Conservation (phyloP, 2,113 vertebrate genomes). For the Lepisosteus osseus region DNA sequence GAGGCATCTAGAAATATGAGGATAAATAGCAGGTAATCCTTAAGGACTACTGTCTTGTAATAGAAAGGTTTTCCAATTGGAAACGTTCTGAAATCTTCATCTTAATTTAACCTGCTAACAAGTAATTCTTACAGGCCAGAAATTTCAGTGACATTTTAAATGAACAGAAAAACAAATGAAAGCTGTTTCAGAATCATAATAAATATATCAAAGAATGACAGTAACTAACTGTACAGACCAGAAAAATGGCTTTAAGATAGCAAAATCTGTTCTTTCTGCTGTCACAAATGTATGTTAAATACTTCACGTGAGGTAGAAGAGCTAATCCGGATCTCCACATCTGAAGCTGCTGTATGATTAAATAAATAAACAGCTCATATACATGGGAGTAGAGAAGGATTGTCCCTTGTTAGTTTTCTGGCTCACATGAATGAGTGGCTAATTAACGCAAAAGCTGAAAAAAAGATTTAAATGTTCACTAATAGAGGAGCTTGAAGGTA, state of each 20-base stretch:
- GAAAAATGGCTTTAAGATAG: constrained; percentile 24
- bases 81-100: constrained; percentile 73
- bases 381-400: constrained; percentile 52
- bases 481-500: constrained; percentile 71
- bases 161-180: constrained; percentile 31
- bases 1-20: constrained; percentile 72
- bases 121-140: constrained; percentile 53
- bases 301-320: constrained; percentile 62
- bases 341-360: constrained; percentile 66
- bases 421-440: constrained; percentile 65
- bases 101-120: constrained; percentile 68
- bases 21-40: constrained; percentile 75
- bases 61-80: constrained; percentile 68
- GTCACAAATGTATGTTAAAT: constrained; percentile 54
- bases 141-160: constrained; percentile 5
- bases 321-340: constrained; percentile 62
- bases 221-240: constrained; percentile 59
- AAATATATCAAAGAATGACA: constrained; percentile 65
- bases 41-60: constrained; percentile 59
- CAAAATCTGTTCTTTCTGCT: too few relatives aligned
- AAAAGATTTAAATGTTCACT: constrained; percentile 65
- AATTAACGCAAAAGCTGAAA: constrained; percentile 54
- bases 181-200: constrained; percentile 33
- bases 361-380: constrained; percentile 48
- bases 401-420: constrained; percentile 59